Conservation (phyloP, 2,888 invertebrate species). For the Strigamia transsilvanica region DNA sequence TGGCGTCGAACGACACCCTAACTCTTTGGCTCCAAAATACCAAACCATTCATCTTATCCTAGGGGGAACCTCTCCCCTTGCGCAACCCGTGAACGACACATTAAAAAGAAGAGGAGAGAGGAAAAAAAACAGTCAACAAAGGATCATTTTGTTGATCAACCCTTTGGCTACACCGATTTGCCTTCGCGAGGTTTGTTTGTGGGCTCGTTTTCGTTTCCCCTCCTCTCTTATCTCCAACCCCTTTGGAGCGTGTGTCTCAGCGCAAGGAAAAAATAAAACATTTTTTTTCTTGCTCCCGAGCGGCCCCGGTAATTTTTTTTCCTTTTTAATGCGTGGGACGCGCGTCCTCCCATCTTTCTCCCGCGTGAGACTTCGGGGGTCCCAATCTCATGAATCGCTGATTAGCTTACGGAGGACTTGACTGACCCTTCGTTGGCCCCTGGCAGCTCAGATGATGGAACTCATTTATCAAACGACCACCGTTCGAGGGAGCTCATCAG, state of each 20-base stretch:
- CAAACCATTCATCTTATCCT: constrained; percentile 34
- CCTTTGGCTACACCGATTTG: constrained; percentile 13
- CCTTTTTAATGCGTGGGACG: constrained; percentile 23
- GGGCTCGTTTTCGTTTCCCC: background rate
- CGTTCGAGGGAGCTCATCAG: constrained; percentile 46
- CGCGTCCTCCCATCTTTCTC: constrained; percentile 33
- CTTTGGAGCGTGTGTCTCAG: constrained; percentile 27
- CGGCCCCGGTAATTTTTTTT: constrained; percentile 24
- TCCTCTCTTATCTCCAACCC: constrained; percentile 37
- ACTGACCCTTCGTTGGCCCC: constrained; percentile 51
- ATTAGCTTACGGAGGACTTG: constrained; percentile 52
- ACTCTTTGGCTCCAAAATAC: constrained; percentile 27
- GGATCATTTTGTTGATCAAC: constrained; percentile 40
- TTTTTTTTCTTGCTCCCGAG: background rate
- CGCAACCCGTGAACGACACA: background rate
- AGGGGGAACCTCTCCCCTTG: constrained; percentile 3
- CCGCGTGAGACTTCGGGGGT: constrained; percentile 33
- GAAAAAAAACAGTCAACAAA: constrained; percentile 42
- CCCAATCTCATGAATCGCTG: constrained; percentile 53
- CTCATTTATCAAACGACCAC: constrained; percentile 54
- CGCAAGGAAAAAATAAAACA: background rate
- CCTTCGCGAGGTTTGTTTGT: constrained; percentile 28
- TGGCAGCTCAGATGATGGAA: constrained; percentile 53
- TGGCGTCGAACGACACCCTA: constrained; percentile 13
- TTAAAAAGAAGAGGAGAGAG: no score